Percentiles rank a stretch among this genome's conserved stretches.
Conservation (phyloP, 2,113 vertebrate species). For the Haliaeetus leucogaster region DNA sequence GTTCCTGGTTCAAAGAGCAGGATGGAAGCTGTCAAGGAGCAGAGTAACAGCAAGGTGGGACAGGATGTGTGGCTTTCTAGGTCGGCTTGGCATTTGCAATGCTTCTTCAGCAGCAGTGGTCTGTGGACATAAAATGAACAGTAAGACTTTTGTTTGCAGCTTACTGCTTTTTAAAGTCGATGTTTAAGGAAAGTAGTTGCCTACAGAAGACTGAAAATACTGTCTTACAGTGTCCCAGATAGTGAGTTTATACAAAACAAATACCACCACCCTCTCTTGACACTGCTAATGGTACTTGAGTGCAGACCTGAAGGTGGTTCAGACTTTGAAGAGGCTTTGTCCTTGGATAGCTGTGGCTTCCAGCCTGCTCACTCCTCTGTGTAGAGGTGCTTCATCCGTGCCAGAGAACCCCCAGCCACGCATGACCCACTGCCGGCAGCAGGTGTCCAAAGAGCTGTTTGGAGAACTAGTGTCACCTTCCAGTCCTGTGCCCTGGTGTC, state of each 20-base stretch:
- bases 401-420: rapidly evolving
- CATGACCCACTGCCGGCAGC: too few species aligned
- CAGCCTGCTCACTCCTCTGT: neutral
- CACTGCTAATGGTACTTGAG: neutral
- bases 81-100: neutral
- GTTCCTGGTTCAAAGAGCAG: neutral
- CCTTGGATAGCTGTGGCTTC: too few species aligned
- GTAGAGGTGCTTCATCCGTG: rapidly evolving
- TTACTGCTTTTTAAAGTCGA: rapidly evolving
- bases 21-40: neutral
- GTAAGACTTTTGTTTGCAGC: neutral
- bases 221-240: neutral
- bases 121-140: neutral
- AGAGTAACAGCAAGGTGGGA: neutral
- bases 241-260: neutral
- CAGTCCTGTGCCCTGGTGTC: neutral
- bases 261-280: too few species aligned
- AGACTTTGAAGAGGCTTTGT: neutral
- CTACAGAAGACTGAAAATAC: neutral
- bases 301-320: neutral
- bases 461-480: neutral
- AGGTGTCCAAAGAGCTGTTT: neutral
- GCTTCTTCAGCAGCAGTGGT: neutral
- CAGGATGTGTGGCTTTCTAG: neutral
- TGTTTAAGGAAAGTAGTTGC: neutral